phyloP scores from a whole-genome alignment of 1,140 invertebrate species.

The Centruroides vittatus region DNA sequence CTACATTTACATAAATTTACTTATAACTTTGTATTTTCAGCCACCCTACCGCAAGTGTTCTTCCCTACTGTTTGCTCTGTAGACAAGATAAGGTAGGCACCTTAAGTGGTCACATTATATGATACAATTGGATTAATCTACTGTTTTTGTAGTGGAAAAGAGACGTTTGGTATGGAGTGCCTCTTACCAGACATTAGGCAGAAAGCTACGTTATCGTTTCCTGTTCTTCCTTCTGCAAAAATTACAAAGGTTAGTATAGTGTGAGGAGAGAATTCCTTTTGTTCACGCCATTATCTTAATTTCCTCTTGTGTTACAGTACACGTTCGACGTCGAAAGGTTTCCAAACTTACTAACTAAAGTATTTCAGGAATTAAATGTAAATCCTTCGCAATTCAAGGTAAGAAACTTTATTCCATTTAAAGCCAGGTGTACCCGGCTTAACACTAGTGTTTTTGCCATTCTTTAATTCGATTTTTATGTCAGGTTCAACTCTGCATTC shows the following conservation, averaged over 20 bases:
- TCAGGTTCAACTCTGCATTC: constrained; percentile 30
- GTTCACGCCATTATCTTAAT: background rate
- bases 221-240: constrained; percentile 32
- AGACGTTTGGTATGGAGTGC: constrained; percentile 37
- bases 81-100: constrained; percentile 28
- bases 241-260: constrained; percentile 32
- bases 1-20: too few relatives aligned
- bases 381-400: constrained; percentile 31
- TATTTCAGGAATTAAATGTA: constrained; percentile 34
- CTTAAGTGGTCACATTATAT: too few relatives aligned
- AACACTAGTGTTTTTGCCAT: too few relatives aligned
- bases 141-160: constrained; percentile 2
- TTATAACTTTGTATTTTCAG: constrained; percentile 20
- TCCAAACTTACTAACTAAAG: constrained; percentile 32
- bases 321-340: constrained; percentile 31
- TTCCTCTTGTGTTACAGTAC: constrained; percentile 23
- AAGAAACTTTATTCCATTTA: constrained; percentile 2
- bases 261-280: constrained; percentile 2
- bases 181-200: constrained; percentile 33
- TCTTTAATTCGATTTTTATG: background rate
- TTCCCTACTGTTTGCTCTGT: constrained; percentile 41
- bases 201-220: constrained; percentile 28
- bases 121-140: too few relatives aligned
- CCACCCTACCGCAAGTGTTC: constrained; percentile 41
- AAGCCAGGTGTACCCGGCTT: background rate